These are phyloP conservation scores for Eptesicus fuscus DNA, from an alignment of 2,113 vertebrate species.

Conservation along the genomic window DNA sequence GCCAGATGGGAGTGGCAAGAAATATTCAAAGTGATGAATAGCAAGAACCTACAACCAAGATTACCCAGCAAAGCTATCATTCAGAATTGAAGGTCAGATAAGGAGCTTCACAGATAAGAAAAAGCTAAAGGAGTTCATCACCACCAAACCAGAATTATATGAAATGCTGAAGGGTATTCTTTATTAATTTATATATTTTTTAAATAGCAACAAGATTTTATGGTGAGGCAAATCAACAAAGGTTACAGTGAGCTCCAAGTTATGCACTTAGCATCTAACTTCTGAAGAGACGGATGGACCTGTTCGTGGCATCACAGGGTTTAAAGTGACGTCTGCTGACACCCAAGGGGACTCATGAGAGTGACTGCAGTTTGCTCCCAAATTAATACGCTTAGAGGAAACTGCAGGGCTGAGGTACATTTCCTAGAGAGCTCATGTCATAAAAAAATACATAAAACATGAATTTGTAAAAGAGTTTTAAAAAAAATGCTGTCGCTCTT, in stretches of 20 bases:
- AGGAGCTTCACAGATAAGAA: too few species aligned
- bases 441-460: slow-evolving; percentile 75
- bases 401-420: slow-evolving; percentile 68
- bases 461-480: slow-evolving; percentile 75
- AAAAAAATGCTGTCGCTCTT: slow-evolving; percentile 76
- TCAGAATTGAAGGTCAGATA: too few species aligned
- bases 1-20: too few species aligned
- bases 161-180: too few species aligned
- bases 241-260: slow-evolving; percentile 76
- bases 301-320: slow-evolving; percentile 77
- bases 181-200: too few species aligned
- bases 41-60: too few species aligned
- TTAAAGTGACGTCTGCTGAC: slow-evolving; percentile 66
- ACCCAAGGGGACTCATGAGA: slow-evolving; percentile 8
- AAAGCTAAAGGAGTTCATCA: too few species aligned
- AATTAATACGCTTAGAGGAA: slow-evolving; percentile 59
- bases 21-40: too few species aligned
- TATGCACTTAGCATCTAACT: slow-evolving; percentile 74
- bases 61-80: too few species aligned
- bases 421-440: slow-evolving; percentile 72
- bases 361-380: slow-evolving; percentile 43
- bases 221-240: slow-evolving; percentile 77
- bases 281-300: slow-evolving; percentile 72
- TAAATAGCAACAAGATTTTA: slow-evolving; percentile 51
- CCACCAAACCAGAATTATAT: too few species aligned